A percentile compares a stretch with the other conserved stretches of the same genome.
Conservation (phyloP, 2,888 invertebrate genomes). For the Rhogogaster chlorosoma region DNA sequence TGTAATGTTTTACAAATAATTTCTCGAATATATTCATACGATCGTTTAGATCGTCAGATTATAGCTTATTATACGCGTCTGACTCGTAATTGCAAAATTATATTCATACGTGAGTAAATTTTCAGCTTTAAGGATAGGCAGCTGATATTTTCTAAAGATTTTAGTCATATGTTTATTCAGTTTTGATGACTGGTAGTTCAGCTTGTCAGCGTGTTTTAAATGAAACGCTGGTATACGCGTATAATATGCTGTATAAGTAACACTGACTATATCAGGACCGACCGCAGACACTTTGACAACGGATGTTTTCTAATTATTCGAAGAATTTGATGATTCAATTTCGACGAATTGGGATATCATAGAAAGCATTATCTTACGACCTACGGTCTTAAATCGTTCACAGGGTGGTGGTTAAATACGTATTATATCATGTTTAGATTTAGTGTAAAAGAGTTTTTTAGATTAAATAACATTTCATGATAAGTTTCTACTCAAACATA, state of each 20-base stretch:
- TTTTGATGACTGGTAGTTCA: not conserved
- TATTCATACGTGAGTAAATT: not conserved
- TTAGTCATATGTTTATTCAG: not conserved
- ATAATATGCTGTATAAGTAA: not conserved
- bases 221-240: not conserved
- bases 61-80: not conserved
- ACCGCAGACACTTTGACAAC: not conserved
- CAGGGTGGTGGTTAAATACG: not conserved
- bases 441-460: not conserved
- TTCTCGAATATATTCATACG: not conserved
- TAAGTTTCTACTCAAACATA: constrained; percentile 20
- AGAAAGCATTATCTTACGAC: not conserved
- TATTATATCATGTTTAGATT: not conserved
- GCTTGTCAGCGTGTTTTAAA: not conserved
- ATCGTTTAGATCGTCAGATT: not conserved
- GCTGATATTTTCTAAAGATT: not conserved
- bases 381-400: not conserved
- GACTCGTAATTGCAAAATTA: not conserved
- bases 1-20: not conserved
- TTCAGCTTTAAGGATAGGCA: not conserved
- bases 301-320: not conserved
- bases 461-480: constrained; percentile 22
- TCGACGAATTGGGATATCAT: not conserved
- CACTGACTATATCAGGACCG: not conserved
- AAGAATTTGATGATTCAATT: not conserved